Base-by-base conservation (phyloP, 2,113 vertebrate genomes). In the Labeo catla region DNA sequence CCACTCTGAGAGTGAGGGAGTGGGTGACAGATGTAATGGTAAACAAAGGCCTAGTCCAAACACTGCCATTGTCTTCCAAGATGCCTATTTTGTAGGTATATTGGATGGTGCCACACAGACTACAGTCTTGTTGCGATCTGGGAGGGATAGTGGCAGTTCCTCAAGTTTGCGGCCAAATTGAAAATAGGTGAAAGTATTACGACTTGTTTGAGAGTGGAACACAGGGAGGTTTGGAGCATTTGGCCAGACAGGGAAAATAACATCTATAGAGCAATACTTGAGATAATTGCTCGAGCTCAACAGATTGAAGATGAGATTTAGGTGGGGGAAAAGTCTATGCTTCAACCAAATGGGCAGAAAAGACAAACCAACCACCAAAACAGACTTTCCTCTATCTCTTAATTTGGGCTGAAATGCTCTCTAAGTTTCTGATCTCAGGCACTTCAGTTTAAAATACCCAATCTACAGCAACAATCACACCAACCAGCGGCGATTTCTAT, bases 401-500 rank as follows among this genome's bases (percentile, higher is more conserved):
- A 59, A 86, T 81, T 86, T 81, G 68, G 49, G 70, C 57, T 82
- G 68, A 82, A 92, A 90, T 80, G 82, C 86, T 79, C 89, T 93
- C 81, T 88, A 85, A 88, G 91, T 87, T 89, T 88, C 89, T 91
- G 89, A 90, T 93, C 87, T 89, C 89, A 93, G 91, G 78, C 87
- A 86, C 87, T 89, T 91, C 81, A 87, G 90, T 89, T 86, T 91
- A 86, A 77, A 82, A 87, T 89, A 92, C 92, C 92, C 90, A 28
- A 93, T 94, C 92, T 91, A 91, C 90, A 89, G 91, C 88, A 93
- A 93, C 92, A 93, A 92, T 89, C 93, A 89, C 91, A 92, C 90
- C 63, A 93, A 93, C 92, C 90, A 90, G 89, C 91, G 90, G 85
- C 87, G 84, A 90, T 92, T 93, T 92, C 92, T 90, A 90, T 88